Conservation (phyloP, 2,113 vertebrate species). For the Rhea pennata region DNA sequence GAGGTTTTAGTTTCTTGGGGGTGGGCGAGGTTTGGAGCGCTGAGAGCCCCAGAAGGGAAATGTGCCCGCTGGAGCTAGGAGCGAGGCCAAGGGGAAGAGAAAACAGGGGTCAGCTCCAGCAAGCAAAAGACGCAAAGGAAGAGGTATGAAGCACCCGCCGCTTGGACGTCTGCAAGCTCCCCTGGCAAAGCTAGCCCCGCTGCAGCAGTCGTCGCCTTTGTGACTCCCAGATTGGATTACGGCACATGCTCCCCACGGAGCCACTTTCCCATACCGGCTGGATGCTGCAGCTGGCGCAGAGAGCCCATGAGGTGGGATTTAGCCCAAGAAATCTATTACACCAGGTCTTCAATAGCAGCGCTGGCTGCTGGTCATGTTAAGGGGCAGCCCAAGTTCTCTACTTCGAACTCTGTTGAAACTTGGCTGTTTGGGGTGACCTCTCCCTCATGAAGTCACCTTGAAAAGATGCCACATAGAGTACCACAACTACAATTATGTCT, state of each 20-base stretch:
- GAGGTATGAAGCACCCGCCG: fast-evolving
- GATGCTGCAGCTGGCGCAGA: neutral
- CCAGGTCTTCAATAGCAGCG: neutral
- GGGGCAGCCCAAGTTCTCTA: neutral
- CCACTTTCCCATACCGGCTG: neutral
- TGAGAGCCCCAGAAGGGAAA: neutral
- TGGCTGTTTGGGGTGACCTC: neutral
- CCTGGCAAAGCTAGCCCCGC: neutral
- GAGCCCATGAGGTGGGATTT: neutral
- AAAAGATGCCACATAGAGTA: fast-evolving
- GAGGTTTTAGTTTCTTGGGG: neutral
- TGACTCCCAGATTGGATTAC: neutral
- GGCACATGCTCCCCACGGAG: fast-evolving
- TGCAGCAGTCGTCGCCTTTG: neutral
- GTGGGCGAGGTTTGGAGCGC: neutral
- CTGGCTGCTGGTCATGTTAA: neutral
- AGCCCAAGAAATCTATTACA: neutral
- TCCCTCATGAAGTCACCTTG: neutral
- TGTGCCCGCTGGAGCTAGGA: neutral
- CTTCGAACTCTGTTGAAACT: neutral
- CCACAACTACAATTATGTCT: neutral
- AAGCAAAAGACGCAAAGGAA: neutral
- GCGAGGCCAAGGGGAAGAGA: neutral
- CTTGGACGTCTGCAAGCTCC: neutral
- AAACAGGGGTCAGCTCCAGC: neutral